Evolutionary conservation across 1,140 invertebrate genomes (phyloP).

Genomic region (Bombus pyrosoma): DNA sequence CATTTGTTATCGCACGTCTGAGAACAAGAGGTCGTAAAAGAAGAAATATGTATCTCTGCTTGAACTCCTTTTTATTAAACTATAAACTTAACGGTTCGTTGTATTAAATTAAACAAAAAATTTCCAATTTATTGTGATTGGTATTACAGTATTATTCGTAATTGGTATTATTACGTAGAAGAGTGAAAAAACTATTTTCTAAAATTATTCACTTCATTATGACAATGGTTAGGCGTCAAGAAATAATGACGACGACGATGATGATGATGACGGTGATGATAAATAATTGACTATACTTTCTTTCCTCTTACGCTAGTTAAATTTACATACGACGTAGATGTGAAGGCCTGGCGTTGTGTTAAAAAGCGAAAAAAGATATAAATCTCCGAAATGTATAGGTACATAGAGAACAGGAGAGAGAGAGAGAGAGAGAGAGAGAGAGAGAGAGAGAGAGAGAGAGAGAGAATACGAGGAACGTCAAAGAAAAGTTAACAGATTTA

Average conservation of each 20-base stretch:
- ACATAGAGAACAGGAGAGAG: no score
- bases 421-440: no score
- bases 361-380: background rate
- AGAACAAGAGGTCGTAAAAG: background rate
- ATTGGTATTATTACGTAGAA: background rate
- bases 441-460: no score
- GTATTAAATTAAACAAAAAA: background rate
- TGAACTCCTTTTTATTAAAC: slow-evolving; percentile 18
- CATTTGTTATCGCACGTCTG: slow-evolving; percentile 43
- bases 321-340: background rate
- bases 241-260: background rate
- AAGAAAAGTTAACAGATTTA: background rate
- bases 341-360: no score
- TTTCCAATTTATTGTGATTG: background rate
- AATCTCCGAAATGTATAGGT: background rate
- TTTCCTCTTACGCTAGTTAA: background rate
- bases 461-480: no score
- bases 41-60: slow-evolving; percentile 23
- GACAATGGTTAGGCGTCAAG: background rate
- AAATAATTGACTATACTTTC: background rate
- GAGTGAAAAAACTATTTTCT: background rate
- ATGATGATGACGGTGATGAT: background rate
- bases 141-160: no score
- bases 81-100: slow-evolving; percentile 3
- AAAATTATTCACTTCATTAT: background rate